Conservation (phyloP, 2,888 invertebrate species). For the Cylindroiulus punctatus region DNA sequence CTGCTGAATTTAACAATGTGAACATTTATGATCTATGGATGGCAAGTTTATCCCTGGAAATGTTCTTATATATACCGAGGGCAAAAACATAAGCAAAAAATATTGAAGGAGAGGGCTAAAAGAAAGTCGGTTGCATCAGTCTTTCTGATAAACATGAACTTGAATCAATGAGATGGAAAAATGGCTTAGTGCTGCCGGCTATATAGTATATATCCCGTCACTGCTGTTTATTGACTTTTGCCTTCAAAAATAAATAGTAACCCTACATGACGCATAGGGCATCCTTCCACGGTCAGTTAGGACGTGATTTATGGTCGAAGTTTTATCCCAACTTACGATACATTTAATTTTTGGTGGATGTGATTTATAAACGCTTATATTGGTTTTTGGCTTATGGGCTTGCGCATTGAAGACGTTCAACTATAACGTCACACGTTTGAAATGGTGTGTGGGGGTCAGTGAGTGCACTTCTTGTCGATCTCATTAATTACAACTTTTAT, state of each 20-base stretch:
- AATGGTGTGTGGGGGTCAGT: no score
- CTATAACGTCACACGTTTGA: no score
- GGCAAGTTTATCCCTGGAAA: conserved; percentile 45
- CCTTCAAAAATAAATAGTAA: conserved; percentile 48
- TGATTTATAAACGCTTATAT: conserved; percentile 47
- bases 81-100: conserved; percentile 43
- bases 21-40: conserved; percentile 45
- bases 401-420: no score
- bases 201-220: conserved; percentile 43
- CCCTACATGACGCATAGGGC: conserved; percentile 40
- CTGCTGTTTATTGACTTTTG: conserved; percentile 48
- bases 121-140: conserved; percentile 43
- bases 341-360: conserved; percentile 51
- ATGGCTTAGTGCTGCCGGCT: conserved; percentile 44
- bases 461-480: no score
- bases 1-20: conserved; percentile 45
- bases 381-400: not conserved
- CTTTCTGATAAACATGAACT: conserved; percentile 51
- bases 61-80: not conserved
- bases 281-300: conserved; percentile 52
- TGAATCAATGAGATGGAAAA: conserved; percentile 52
- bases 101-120: conserved; percentile 18
- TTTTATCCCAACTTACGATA: conserved; percentile 54
- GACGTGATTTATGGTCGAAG: conserved; percentile 54
- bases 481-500: no score